These are phyloP conservation scores for Aleiodes leptofemur DNA, from an alignment of 2,888 invertebrate species.

Conservation along the genomic window DNA sequence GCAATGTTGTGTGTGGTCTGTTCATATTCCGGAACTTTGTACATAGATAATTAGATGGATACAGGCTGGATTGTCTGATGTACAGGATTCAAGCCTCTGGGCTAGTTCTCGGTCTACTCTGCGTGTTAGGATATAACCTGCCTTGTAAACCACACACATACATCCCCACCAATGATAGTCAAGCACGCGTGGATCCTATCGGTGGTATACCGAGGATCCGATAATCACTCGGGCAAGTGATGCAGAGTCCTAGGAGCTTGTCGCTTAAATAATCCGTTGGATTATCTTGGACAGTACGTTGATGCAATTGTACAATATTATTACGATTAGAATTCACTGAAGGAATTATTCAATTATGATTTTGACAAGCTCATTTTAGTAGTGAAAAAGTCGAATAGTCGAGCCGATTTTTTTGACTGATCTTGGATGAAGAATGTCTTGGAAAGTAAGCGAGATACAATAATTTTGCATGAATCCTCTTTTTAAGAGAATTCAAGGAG, in stretches of 20 bases:
- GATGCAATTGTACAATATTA: too few species aligned
- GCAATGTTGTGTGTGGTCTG: background rate
- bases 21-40: background rate
- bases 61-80: constrained; percentile 7
- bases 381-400: too few species aligned
- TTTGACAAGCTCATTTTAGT: too few species aligned
- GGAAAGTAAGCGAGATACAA: too few species aligned
- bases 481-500: too few species aligned
- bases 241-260: constrained; percentile 1
- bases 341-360: too few species aligned
- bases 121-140: constrained; percentile 18
- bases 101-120: constrained; percentile 1
- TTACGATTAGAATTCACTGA: too few species aligned
- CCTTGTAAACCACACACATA: background rate
- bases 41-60: constrained; percentile 18
- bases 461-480: too few species aligned
- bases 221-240: constrained; percentile 24
- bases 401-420: too few species aligned
- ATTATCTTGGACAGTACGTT: constrained; percentile 8
- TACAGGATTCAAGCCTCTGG: constrained; percentile 12
- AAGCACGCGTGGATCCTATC: constrained; percentile 16
- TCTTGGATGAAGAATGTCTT: too few species aligned
- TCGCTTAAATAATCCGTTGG: constrained; percentile 19
- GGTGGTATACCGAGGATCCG: constrained; percentile 8
- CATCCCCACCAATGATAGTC: constrained; percentile 2